phyloP scores from a whole-genome alignment of 2,113 vertebrate species.

The Oophaga pumilio region DNA sequence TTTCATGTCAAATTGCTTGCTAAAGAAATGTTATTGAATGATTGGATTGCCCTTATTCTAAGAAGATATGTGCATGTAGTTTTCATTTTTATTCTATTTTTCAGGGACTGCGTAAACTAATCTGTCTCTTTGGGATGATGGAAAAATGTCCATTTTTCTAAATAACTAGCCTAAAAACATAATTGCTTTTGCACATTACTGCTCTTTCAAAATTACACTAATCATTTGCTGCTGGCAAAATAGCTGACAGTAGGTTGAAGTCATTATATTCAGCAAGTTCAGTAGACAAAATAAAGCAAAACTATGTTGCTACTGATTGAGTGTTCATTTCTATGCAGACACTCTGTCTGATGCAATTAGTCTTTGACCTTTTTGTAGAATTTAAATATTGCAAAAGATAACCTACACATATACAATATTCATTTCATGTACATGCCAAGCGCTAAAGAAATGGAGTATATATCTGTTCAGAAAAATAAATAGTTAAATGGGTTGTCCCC shows the following conservation, averaged over 20 bases:
- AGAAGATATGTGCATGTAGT: slow-evolving; percentile 35
- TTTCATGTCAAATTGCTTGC: slow-evolving; percentile 41
- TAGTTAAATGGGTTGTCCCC: too few species aligned
- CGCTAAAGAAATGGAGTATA: not conserved
- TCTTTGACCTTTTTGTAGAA: slow-evolving; percentile 57
- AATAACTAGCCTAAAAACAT: slow-evolving; percentile 59
- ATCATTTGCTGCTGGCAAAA: slow-evolving; percentile 59
- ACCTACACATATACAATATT: slow-evolving; percentile 33
- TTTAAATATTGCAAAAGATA: slow-evolving; percentile 53
- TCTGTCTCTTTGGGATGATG: slow-evolving; percentile 41
- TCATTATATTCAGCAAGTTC: slow-evolving; percentile 59
- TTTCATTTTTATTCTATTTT: slow-evolving; percentile 53
- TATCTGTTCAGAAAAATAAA: not conserved
- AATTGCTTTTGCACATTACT: slow-evolving; percentile 61
- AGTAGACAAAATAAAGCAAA: slow-evolving; percentile 60
- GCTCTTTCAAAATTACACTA: slow-evolving; percentile 62
- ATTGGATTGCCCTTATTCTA: slow-evolving; percentile 44
- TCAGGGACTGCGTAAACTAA: slow-evolving; percentile 58
- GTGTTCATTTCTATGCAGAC: slow-evolving; percentile 49
- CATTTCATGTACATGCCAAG: slow-evolving; percentile 30
- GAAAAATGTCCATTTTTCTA: slow-evolving; percentile 59
- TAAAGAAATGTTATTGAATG: slow-evolving; percentile 42
- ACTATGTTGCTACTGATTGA: slow-evolving; percentile 50
- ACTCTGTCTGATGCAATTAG: slow-evolving; percentile 55
- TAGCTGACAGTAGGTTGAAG: slow-evolving; percentile 59